Evolutionary conservation across 2,113 vertebrate species (phyloP), one percentile per base, ranked within the genome.

Genomic region (Gracilinanus agilis): DNA sequence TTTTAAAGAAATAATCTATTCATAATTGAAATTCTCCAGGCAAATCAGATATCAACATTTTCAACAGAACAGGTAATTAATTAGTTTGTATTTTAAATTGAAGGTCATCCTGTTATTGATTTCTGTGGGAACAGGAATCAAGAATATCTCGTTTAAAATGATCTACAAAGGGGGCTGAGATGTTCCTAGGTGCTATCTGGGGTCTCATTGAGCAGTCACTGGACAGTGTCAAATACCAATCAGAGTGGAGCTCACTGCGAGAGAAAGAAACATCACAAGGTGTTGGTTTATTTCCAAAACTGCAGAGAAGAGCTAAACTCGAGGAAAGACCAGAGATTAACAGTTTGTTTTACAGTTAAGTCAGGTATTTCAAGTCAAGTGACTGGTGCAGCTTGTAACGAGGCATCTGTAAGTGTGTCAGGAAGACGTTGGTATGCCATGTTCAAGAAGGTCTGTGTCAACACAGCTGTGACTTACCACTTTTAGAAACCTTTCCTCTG

Each of bases 401-500:
- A 97, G 96, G 97, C 93, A 95, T 97, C 94, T 97, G 89, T 96
- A 92, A 97, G 91, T 94, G 90, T 97, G 94, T 98, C 95, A 54
- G 90, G 93, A 94, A 96, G 96, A 96, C 0, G 1, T 90, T 96
- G 94, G 91, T 97, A 94, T 97, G 97, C 94, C 90, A n/a, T 97
- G 54, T 96, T 97, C 91, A 94, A 95, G 96, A 97, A 97, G 97
- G 97, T 98, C 88, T 96, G 0, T 91, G 88, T 98, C 97, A 98
- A 97, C 96, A 97, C 97, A 98, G 95, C 98, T 98, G 98, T 96
- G 97, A 98, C 95, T 98, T 98, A 96, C 94, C 92, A 96, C 91
- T 97, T 98, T 88, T 94, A 97, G 96, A 96, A 97, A 96, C 61
- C 90, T 98, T 97, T 98, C 96, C 97, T 83, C 93, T 97, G 93